Conservation (phyloP, 2,888 invertebrate genomes). For the Troides aeacus region DNA sequence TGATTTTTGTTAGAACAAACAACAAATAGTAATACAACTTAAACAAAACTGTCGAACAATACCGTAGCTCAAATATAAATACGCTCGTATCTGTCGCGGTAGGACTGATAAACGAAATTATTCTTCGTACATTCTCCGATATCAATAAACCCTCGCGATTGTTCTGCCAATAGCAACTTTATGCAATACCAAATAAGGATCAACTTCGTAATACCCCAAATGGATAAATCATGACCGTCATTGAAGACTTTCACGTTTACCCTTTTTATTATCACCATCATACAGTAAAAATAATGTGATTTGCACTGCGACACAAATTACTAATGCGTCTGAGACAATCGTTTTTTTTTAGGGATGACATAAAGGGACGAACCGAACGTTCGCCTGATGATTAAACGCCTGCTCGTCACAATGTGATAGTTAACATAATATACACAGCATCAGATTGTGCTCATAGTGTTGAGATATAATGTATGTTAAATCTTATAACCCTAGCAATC, state of each 20-base stretch:
- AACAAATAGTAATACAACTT: background rate
- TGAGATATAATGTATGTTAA: too few relatives aligned
- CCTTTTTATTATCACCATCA: background rate
- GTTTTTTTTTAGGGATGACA: background rate
- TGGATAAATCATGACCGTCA: background rate
- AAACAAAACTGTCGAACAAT: constrained; percentile 1
- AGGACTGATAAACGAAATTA: constrained; percentile 3
- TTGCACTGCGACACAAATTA: background rate
- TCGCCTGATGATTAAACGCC: too few relatives aligned
- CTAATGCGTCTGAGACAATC: background rate
- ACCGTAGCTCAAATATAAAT: constrained; percentile 17
- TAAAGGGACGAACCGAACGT: too few relatives aligned
- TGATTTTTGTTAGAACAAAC: background rate
- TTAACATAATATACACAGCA: too few relatives aligned
- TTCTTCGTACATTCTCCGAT: constrained; percentile 10
- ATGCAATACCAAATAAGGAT: background rate
- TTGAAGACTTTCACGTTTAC: background rate
- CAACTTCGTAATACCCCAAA: background rate
- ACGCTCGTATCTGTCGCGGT: constrained; percentile 8
- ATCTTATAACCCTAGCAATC: too few relatives aligned
- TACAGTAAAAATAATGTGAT: background rate
- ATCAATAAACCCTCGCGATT: background rate
- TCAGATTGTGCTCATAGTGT: too few relatives aligned
- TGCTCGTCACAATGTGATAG: too few relatives aligned
- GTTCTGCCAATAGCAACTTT: constrained; percentile 11